A percentile compares a stretch with the other conserved stretches of the same genome.
phyloP scores from a whole-genome alignment of 37 sponge, comb jelly and placozoan species.

The Ianthella basta region DNA sequence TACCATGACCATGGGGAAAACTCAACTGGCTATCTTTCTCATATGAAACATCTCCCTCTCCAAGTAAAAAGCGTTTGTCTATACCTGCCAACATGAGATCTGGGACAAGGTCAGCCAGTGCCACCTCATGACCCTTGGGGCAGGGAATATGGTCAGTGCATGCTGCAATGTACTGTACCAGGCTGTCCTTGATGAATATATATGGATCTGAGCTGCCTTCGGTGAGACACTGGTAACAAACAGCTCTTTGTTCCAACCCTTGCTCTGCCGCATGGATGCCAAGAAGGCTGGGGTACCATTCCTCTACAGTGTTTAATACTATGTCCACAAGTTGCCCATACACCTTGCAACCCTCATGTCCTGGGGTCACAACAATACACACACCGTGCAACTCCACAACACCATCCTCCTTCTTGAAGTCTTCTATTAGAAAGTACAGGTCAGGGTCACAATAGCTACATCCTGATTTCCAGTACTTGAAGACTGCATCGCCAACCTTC shows the following conservation, averaged over 20 bases:
- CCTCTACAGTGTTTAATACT: conserved; percentile 52
- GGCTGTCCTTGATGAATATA: conserved; percentile 51
- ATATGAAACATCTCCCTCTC: conserved; percentile 60
- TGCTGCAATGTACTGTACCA: conserved; percentile 34
- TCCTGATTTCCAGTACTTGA: conserved; percentile 72
- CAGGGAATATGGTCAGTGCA: conserved; percentile 7
- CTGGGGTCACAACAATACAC: conserved; percentile 51
- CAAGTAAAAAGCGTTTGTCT: conserved; percentile 68
- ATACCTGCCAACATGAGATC: conserved; percentile 86
- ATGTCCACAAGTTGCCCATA: conserved; percentile 79
- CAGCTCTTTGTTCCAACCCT: conserved; percentile 59
- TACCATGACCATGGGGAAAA: conserved; percentile 85
- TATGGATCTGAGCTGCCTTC: conserved; percentile 36
- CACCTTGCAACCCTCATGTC: conserved; percentile 50
- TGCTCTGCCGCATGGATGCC: not conserved
- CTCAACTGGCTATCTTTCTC: conserved; percentile 47
- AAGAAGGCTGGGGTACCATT: conserved; percentile 84
- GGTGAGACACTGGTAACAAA: conserved; percentile 73
- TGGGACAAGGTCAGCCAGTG: conserved; percentile 76
- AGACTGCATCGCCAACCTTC: not conserved
- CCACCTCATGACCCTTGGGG: conserved; percentile 42
- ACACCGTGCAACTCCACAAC: conserved; percentile 52
- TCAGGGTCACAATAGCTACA: conserved; percentile 47
- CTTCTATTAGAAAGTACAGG: conserved; percentile 49
- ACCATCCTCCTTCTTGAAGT: not conserved